Conservation (phyloP, 2,888 invertebrate species). For the Cartodere bifasciata region DNA sequence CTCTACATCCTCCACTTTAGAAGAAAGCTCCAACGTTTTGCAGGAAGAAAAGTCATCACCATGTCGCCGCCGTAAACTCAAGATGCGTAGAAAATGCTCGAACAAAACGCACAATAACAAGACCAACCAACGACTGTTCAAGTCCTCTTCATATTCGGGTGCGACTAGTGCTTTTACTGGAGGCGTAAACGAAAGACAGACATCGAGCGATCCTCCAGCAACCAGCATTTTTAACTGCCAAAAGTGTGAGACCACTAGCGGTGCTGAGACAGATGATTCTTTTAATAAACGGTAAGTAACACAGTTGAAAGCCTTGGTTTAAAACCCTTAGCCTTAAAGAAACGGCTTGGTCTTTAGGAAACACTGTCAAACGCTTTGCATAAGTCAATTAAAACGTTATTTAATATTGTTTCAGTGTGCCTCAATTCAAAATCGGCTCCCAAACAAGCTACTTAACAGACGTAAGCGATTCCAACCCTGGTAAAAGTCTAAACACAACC, state of each 20-base stretch:
- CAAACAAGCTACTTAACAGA: conserved; percentile 31
- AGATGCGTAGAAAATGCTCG: conserved; percentile 20
- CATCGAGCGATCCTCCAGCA: conserved; percentile 51
- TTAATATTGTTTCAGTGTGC: conserved; percentile 32
- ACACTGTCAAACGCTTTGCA: too few relatives aligned
- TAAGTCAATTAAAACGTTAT: neutral
- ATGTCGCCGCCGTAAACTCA: conserved; percentile 28
- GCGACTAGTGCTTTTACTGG: conserved; percentile 42
- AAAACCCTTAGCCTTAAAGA: too few relatives aligned
- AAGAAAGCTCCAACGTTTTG: conserved; percentile 37
- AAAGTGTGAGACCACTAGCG: conserved; percentile 50
- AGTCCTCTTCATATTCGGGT: conserved; percentile 64
- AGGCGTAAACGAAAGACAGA: conserved; percentile 41
- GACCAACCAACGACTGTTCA: conserved; percentile 37
- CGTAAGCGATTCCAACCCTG: conserved; percentile 29
- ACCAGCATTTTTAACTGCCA: conserved; percentile 39
- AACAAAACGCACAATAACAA: conserved; percentile 6
- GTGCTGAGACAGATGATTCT: conserved; percentile 57
- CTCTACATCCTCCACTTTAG: conserved; percentile 43
- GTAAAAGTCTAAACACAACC: conserved; percentile 47
- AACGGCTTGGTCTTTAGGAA: too few relatives aligned
- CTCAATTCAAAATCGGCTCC: conserved; percentile 54
- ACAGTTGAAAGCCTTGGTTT: too few relatives aligned
- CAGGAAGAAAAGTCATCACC: conserved; percentile 32
- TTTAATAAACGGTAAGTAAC: conserved; percentile 27